Evolutionary conservation across 2,113 vertebrate species (phyloP), one percentile per base, ranked within the genome.

Genomic region (Emberiza fucata): DNA sequence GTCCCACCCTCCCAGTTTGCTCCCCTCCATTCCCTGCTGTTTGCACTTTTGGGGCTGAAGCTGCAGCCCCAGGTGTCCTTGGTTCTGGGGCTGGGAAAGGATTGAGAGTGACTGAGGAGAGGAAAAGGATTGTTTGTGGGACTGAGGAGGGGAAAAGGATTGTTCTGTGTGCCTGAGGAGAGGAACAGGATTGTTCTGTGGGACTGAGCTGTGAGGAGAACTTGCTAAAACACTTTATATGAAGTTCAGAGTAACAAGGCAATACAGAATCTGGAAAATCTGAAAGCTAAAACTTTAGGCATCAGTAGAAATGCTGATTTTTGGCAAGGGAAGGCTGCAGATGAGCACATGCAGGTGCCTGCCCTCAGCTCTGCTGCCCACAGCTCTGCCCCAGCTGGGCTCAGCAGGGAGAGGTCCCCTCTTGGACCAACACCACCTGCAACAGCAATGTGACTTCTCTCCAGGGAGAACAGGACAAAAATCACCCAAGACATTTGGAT

Each of bases 181-280:
- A 47, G 47, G 25, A 16, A 37, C 37, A 37, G 47, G 68, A 51
- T 51, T 39, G 66, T 6, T 70, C 2, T 44, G 37, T 29, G 17
- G 23, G 37, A 8, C 69, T 11, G 4, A 33, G 13, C 50, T 11
- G 8, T 5, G 37, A 71, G 69, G 22, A 54, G 48, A 70, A 10
- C 47, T 18, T 13, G 21, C 48, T 19, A 3, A 9, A 53, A 21
- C 37, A 14, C 29, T 42, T 7, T 8, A 1, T 2, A 2, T 8
- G 22, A 9, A 53, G 8, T 8, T 42, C 16, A 42, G 69, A 71
- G 12, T 25, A 6, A 5, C 4, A 9, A 16, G 8, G 35, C 48
- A 31, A 21, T 8, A 0, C 15, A 42, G 51, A n/a, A 13, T 11
- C 2, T 44, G 51, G 51, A n/a, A 44, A 56, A 56, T 12, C 5